Percentiles rank a stretch among this genome's conserved stretches.
phyloP scores from a whole-genome alignment of 1,140 invertebrate genomes.

The Melitaea cinxia region DNA sequence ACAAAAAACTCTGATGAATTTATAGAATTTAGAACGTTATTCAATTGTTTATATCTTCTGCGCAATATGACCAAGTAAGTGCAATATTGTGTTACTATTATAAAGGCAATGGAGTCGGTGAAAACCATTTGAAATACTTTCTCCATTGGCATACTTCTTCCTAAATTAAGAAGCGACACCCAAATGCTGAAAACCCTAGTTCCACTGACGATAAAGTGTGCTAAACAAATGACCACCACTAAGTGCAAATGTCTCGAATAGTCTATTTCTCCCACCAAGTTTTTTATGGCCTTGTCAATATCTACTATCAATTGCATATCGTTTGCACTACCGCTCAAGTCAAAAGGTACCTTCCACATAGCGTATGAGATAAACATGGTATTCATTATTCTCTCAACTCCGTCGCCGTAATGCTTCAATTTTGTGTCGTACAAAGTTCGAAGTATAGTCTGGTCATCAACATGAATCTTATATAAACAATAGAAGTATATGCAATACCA shows the following conservation, averaged over 20 bases:
- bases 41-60: slow-evolving; percentile 48
- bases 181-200: slow-evolving; percentile 47
- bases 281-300: slow-evolving; percentile 48
- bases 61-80: slow-evolving; percentile 42
- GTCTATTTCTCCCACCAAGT: slow-evolving; percentile 43
- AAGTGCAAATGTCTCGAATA: slow-evolving; percentile 35
- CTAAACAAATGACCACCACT: slow-evolving; percentile 33
- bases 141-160: slow-evolving; percentile 37
- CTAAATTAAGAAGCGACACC: slow-evolving; percentile 36
- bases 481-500: slow-evolving; percentile 51
- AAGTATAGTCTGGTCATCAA: slow-evolving; percentile 53
- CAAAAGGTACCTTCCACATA: slow-evolving; percentile 59
- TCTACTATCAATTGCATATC: slow-evolving; percentile 45
- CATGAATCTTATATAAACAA: slow-evolving; percentile 42
- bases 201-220: slow-evolving; percentile 36
- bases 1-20: slow-evolving; percentile 45
- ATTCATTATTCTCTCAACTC: slow-evolving; percentile 49
- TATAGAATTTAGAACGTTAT: slow-evolving; percentile 49
- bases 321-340: slow-evolving; percentile 36
- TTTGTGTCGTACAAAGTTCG: slow-evolving; percentile 55
- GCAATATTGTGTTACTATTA: slow-evolving; percentile 47
- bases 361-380: slow-evolving; percentile 45
- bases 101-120: slow-evolving; percentile 46
- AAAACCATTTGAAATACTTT: slow-evolving; percentile 52
- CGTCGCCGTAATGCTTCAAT: slow-evolving; percentile 60